These are phyloP conservation scores for Cathartes aura DNA, from an alignment of 2,113 vertebrate genomes.

Conservation along the genomic window DNA sequence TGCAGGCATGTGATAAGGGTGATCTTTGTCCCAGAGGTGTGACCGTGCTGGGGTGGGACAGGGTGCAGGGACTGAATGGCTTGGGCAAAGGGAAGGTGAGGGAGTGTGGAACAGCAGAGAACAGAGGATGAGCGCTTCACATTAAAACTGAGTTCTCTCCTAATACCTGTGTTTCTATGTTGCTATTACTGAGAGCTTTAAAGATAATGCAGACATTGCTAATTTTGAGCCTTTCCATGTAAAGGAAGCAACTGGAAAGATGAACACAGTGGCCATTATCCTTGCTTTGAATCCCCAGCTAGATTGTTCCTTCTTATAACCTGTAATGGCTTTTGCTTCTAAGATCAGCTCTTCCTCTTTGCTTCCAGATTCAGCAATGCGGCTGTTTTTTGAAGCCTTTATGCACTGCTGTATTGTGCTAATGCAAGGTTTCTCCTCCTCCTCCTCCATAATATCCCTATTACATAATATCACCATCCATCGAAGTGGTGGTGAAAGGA, in stretches of 20 bases:
- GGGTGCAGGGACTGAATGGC: not conserved
- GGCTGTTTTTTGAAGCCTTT: not conserved
- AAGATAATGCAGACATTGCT: not conserved
- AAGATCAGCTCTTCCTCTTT: not conserved
- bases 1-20: not conserved
- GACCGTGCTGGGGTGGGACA: not conserved
- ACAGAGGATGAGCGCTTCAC: not conserved
- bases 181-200: not conserved
- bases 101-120: rapidly evolving
- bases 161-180: not conserved
- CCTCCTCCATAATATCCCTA: not conserved
- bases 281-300: not conserved
- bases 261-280: not conserved
- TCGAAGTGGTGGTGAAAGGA: not conserved
- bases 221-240: not conserved
- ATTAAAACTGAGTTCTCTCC: not conserved
- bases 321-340: not conserved
- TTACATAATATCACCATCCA: not conserved
- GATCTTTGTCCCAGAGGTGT: not conserved
- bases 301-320: not conserved
- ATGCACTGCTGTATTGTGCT: not conserved
- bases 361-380: not conserved
- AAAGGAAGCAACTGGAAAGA: not conserved
- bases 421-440: not conserved
- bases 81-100: rapidly evolving